Evolutionary conservation across 2,888 invertebrate genomes (phyloP), one percentile per base, ranked within the genome.

Genomic region (Drosophila kanekoi): DNA sequence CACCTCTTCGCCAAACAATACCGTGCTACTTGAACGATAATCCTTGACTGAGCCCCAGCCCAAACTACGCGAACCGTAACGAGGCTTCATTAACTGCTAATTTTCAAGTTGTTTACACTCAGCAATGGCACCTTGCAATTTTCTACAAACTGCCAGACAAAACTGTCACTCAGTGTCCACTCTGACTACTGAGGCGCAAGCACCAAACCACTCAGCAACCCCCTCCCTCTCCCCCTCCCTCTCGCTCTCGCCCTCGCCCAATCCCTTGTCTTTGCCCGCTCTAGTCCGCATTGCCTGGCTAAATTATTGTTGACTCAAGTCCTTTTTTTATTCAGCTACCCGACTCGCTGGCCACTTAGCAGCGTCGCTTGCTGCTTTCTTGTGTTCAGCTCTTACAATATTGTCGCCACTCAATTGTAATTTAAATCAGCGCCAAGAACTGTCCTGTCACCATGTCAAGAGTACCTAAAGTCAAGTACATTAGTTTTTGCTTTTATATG

Each of bases 251-350:
- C 23, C 9, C 13, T 20, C 43, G 4, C 14, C n/a, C n/a, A 38
- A 45, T 14, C 18, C 16, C 33, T 13, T 35, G 33, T 35, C 35
- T 35, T 18, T 13, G 33, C 48, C 48, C 28, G 8, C 28, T 2
- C 28, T 28, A 28, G 28, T 28, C 28, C 28, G 8, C 48, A 32
- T 51, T 62, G 65, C 52, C 71, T 51, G 57, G 67, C 78, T 78
- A 81, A 87, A 88, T 89, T 88, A 83, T 83, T 89, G 87, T 88
- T 89, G 89, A 89, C 88, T 88, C 73, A 72, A 82, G 86, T 79
- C 67, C 79, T 71, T 79, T 75, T 16, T n/a, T 23, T n/a, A 38
- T 59, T 10, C 38, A 49, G 37, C n/a, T 62, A 40, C 59, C 53
- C 51, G 62, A 47, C 45, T 74, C 37, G 63, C 44, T 66, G 72